These are phyloP conservation scores for Drosophila macrospina DNA, from an alignment of 2,888 invertebrate genomes.

Conservation along the genomic window DNA sequence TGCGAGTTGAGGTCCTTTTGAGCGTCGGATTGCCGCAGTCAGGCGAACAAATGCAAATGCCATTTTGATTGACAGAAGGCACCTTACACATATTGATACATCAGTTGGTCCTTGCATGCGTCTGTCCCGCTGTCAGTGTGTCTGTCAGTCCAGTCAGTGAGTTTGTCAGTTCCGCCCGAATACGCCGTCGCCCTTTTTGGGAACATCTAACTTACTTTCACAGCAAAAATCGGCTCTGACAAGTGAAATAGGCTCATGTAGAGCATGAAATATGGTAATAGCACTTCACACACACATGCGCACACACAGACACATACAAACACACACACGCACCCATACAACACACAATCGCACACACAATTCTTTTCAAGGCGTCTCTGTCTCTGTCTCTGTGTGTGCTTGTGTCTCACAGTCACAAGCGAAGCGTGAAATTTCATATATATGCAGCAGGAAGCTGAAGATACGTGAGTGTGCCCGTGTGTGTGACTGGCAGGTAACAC, in stretches of 20 bases:
- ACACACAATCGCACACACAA: background rate
- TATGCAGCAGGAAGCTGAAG: constrained; percentile 17
- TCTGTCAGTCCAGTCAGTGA: constrained; percentile 24
- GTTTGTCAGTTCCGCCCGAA: constrained; percentile 29
- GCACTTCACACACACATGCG: constrained; percentile 22
- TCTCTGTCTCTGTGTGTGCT: background rate
- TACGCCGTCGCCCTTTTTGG: constrained; percentile 16
- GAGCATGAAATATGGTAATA: constrained; percentile 79
- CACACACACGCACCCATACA: too few species aligned
- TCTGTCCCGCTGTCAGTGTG: constrained; percentile 13
- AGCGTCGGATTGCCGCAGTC: constrained; percentile 27
- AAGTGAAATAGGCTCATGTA: constrained; percentile 67
- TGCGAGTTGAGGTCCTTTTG: background rate
- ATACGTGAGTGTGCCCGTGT: constrained; percentile 16
- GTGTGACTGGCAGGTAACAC: constrained; percentile 41
- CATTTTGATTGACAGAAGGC: constrained; percentile 45
- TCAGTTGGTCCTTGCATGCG: constrained; percentile 23
- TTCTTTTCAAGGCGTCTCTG: constrained; percentile 8
- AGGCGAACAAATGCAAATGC: constrained; percentile 47
- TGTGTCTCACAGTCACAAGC: constrained; percentile 9
- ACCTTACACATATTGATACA: constrained; percentile 46
- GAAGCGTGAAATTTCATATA: constrained; percentile 51
- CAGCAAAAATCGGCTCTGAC: constrained; percentile 55
- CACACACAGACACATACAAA: background rate
- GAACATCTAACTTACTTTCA: constrained; percentile 45